Base-by-base conservation (phyloP, 2,797 vertebrate genomes). In the Muscicapa comitata region DNA sequence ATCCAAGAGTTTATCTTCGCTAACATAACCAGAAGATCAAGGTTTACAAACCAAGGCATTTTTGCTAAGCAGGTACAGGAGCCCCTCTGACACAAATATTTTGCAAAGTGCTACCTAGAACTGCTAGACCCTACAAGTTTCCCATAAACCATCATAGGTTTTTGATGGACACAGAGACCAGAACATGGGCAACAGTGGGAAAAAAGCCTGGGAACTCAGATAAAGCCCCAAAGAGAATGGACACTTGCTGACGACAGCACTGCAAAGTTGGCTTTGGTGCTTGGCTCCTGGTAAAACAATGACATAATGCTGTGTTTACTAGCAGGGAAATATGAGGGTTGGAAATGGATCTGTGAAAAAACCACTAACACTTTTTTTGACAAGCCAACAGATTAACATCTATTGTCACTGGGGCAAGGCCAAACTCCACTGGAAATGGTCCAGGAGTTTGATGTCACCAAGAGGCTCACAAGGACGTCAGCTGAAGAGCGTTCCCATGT, bases 321-420 rank as follows among this genome's bases (percentile, higher is more conserved):
- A 95, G 85, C 67, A n/a, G 96, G 83, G 93, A 96, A 97, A 89
- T 93, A 67, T 75, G 86, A 93, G 86, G 73, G 88, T 68, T 97
- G 93, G 95, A 97, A 96, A 75, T 37, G 65, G 70, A 73, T 75
- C 87, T 95, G 85, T 87, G 81, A 93, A 96, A 96, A 96, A 94
- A 29, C 66, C 78, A 81, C 91, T 75, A 68, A 75, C 82, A 90
- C 54, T 4, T 94, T 96, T 96, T 95, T 76, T 95, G 93, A 95
- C 96, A 97, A 94, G 95, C 95, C 94, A 95, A 86, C 81, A 97
- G 96, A 97, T 97, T 95, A 97, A 80, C 70, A 82, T 90, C 94
- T 95, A 93, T 96, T 97, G 94, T 97, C 71, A 85, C 93, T 96
- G 97, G 87, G 89, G 94, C 81, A 89, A 96, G 93, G 96, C 96